Percentiles rank a stretch among this genome's conserved stretches.
Evolutionary conservation across 2,113 vertebrate species (phyloP).

Genomic region (Phaethornis superciliosus): DNA sequence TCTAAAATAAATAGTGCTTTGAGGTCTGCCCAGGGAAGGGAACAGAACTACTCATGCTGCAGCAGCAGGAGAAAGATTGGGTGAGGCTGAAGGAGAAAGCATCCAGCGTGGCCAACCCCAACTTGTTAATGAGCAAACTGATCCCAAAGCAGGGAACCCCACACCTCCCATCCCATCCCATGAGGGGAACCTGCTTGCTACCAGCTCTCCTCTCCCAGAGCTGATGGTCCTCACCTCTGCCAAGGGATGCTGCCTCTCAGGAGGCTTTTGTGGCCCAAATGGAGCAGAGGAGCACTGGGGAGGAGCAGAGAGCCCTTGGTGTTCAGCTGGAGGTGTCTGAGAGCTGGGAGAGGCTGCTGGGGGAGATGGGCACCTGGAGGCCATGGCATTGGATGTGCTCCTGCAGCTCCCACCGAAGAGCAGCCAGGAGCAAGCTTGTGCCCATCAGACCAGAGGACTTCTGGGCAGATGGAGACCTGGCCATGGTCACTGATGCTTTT

Average conservation of each 20-base stretch:
- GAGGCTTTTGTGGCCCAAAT: not conserved
- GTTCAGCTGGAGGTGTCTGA: too few species aligned
- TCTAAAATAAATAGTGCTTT: not conserved
- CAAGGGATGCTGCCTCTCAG: rapidly evolving
- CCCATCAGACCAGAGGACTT: rapidly evolving
- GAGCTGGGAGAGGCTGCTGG: not conserved
- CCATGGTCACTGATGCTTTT: not conserved
- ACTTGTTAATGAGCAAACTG: not conserved
- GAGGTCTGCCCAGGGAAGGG: not conserved
- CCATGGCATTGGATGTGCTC: not conserved
- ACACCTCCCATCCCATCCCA: not conserved
- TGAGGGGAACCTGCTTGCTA: not conserved
- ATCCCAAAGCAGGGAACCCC: not conserved
- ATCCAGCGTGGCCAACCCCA: not conserved
- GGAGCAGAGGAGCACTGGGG: not conserved
- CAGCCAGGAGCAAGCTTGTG: not conserved
- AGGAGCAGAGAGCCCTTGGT: not conserved
- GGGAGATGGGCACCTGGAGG: not conserved
- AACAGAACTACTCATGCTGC: not conserved
- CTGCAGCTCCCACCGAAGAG: not conserved
- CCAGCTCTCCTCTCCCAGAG: not conserved
- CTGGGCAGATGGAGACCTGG: not conserved
- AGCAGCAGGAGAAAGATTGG: conserved; percentile 1
- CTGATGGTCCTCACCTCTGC: not conserved
- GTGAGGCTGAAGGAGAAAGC: not conserved